phyloP scores from a whole-genome alignment of 2,797 vertebrate genomes.

The Acropternis orthonyx region DNA sequence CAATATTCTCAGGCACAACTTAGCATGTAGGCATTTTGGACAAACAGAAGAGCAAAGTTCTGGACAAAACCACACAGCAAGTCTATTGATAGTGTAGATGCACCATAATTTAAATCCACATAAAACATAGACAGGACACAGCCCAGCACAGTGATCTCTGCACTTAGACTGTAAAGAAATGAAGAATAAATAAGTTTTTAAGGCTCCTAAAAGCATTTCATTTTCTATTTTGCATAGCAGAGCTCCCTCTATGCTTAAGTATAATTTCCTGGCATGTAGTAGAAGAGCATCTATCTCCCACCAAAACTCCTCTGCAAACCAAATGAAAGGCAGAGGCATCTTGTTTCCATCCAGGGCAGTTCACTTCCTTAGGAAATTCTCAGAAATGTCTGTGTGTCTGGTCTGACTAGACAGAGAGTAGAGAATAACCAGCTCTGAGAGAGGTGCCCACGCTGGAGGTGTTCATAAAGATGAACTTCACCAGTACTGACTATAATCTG shows the following conservation, averaged over 20 bases:
- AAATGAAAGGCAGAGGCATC: neutral
- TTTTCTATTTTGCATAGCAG: neutral
- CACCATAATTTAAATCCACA: neutral
- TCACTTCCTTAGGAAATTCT: neutral
- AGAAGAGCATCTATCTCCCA: neutral
- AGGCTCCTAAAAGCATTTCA: neutral
- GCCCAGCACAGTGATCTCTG: neutral
- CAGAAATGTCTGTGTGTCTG: neutral
- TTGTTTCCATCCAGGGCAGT: neutral
- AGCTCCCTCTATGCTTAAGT: neutral
- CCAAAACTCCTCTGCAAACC: neutral
- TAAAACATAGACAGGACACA: neutral
- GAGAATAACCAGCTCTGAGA: neutral
- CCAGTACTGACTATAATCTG: neutral
- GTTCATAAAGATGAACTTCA: neutral
- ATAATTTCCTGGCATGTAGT: fast-evolving
- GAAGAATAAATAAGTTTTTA: neutral
- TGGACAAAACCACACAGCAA: neutral
- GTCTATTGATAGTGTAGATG: neutral
- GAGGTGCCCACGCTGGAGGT: neutral
- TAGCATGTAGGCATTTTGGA: neutral
- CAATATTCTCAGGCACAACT: neutral
- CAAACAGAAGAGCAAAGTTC: neutral
- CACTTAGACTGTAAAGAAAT: neutral
- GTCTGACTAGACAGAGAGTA: neutral